A percentile compares a stretch with the other conserved stretches of the same genome.
These are phyloP conservation scores for Steinernema carpocapsae DNA, from an alignment of 2,888 invertebrate genomes.

Conservation along the genomic window DNA sequence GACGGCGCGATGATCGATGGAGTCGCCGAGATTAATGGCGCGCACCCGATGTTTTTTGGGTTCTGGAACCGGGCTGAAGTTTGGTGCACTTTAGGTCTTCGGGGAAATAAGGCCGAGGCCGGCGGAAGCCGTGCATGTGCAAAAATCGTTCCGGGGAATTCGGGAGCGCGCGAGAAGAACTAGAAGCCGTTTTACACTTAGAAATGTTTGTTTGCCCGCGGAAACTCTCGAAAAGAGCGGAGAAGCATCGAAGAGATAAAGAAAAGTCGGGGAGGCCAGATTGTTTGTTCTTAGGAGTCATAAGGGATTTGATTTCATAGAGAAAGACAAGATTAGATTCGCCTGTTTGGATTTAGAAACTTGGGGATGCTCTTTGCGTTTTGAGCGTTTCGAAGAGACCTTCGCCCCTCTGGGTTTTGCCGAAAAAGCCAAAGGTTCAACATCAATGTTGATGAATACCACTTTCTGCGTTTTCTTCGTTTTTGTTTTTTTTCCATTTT, in stretches of 20 bases:
- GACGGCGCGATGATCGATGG: neutral
- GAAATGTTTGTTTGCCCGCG: neutral
- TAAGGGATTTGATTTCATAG: too few species aligned
- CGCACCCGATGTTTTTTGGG: slow-evolving; percentile 10
- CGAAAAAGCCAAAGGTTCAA: too few species aligned
- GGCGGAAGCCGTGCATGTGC: neutral
- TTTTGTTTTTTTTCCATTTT: too few species aligned
- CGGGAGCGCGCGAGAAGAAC: slow-evolving; percentile 11
- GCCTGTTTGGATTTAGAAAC: neutral
- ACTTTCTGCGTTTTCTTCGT: too few species aligned
- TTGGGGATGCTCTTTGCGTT: neutral
- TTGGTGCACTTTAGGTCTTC: neutral
- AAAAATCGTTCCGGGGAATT: neutral
- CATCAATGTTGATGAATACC: too few species aligned
- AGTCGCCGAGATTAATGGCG: slow-evolving; percentile 27
- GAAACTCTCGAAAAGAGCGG: neutral
- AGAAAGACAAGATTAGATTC: too few species aligned
- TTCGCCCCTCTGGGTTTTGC: too few species aligned
- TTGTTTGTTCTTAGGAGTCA: too few species aligned
- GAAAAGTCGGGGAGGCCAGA: too few species aligned
- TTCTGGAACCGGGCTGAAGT: neutral
- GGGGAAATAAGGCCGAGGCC: neutral
- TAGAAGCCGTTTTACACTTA: neutral
- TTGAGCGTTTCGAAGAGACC: too few species aligned
- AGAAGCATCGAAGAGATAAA: neutral